phyloP scores from a whole-genome alignment of 2,113 vertebrate species.

The Pao palembangensis region DNA sequence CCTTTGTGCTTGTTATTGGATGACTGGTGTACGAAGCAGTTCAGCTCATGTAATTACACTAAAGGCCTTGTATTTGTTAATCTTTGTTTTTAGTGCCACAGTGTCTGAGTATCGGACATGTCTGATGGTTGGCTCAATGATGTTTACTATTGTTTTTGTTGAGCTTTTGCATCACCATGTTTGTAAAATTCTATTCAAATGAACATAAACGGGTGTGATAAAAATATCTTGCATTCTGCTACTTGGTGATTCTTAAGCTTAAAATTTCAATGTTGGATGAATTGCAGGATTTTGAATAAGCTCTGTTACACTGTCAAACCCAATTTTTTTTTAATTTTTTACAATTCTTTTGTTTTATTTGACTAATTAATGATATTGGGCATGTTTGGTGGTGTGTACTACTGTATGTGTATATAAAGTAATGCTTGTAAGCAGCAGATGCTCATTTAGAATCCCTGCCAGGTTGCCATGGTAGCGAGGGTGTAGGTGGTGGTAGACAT shows the following conservation, averaged over 20 bases:
- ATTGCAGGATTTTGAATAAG: neutral
- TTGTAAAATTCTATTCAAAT: neutral
- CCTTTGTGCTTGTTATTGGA: conserved; percentile 36
- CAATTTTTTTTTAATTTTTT: conserved; percentile 1
- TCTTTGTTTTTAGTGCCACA: too few relatives aligned
- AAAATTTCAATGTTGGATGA: neutral
- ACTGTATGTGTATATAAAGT: conserved; percentile 24
- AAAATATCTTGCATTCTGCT: neutral
- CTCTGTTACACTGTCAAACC: neutral
- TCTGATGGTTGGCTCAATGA: too few relatives aligned
- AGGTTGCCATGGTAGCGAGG: conserved; percentile 69
- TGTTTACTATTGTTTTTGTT: too few relatives aligned
- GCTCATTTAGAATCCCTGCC: conserved; percentile 57
- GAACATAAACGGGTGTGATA: too few relatives aligned
- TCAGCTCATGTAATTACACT: conserved; percentile 49
- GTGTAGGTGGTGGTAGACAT: conserved; percentile 42
- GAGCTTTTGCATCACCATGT: neutral
- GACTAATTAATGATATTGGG: conserved; percentile 45
- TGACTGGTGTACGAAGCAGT: conserved; percentile 46
- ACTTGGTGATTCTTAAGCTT: neutral
- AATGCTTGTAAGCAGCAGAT: conserved; percentile 63
- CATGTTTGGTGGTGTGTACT: conserved; percentile 23
- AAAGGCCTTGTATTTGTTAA: neutral
- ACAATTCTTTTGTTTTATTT: conserved; percentile 14
- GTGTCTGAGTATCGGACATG: too few relatives aligned